phyloP scores from a whole-genome alignment of 2,888 invertebrate species.

The Synanthedon vespiformis region DNA sequence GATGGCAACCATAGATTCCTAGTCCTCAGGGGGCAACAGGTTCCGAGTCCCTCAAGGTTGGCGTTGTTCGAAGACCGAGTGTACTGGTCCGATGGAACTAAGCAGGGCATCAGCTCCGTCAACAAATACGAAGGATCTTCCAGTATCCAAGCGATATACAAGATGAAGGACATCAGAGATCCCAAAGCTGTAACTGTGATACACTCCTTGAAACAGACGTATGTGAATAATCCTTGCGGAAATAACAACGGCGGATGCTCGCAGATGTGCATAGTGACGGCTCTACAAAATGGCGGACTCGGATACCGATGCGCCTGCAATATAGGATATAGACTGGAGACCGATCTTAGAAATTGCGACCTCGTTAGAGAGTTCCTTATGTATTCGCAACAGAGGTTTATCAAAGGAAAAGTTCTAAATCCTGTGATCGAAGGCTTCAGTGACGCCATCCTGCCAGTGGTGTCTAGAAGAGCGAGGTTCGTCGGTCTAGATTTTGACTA shows the following conservation, averaged over 20 bases:
- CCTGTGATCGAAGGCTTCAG: conserved; percentile 92
- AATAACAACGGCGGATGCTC: conserved; percentile 90
- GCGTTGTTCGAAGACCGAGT: conserved; percentile 88
- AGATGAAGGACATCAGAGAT: conserved; percentile 82
- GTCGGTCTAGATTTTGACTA: conserved; percentile 96
- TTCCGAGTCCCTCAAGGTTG: conserved; percentile 86
- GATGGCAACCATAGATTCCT: conserved; percentile 85
- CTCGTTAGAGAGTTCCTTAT: conserved; percentile 89
- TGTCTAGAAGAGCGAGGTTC: conserved; percentile 90
- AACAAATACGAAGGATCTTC: conserved; percentile 86
- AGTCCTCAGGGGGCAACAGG: conserved; percentile 84
- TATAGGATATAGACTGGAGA: conserved; percentile 83
- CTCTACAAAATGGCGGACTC: conserved; percentile 76
- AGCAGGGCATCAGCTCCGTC: conserved; percentile 88
- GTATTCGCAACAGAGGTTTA: conserved; percentile 95
- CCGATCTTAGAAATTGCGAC: conserved; percentile 83
- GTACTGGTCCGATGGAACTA: conserved; percentile 92
- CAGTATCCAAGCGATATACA: conserved; percentile 83
- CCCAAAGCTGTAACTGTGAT: conserved; percentile 87
- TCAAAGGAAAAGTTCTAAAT: conserved; percentile 91
- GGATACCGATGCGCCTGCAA: conserved; percentile 94
- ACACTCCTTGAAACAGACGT: conserved; percentile 82
- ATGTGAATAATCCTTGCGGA: conserved; percentile 85
- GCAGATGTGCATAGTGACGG: conserved; percentile 94
- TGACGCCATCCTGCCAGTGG: conserved; percentile 95